These are phyloP conservation scores for Allolobophora icterica DNA, from an alignment of 2,888 invertebrate species.

Conservation along the genomic window DNA sequence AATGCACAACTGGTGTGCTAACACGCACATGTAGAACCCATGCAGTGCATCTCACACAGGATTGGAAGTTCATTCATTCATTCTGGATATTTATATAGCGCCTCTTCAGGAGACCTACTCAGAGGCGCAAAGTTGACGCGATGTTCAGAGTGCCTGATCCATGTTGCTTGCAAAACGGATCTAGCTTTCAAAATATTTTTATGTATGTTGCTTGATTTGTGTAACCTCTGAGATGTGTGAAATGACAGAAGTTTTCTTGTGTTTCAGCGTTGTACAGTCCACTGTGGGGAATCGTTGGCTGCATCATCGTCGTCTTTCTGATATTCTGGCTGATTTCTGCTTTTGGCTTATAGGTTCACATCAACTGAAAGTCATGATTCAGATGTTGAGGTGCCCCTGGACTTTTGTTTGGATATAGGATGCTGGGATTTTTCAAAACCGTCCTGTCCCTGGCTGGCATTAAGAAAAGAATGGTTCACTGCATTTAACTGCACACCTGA, in stretches of 20 bases:
- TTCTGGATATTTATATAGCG: no score
- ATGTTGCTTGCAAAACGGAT: no score
- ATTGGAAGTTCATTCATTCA: no score
- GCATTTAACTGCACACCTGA: background rate
- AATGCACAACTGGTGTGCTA: no score
- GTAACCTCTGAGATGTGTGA: background rate
- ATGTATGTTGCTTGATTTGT: background rate
- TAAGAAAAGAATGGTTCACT: background rate
- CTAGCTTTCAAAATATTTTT: background rate
- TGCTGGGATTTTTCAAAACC: background rate
- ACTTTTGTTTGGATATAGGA: background rate
- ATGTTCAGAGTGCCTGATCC: no score
- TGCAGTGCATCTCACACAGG: no score
- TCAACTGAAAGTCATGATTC: background rate
- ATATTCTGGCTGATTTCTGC: constrained; percentile 57
- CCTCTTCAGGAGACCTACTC: no score
- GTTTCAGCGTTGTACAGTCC: constrained; percentile 48
- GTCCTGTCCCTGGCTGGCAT: background rate
- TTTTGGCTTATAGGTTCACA: constrained; percentile 51
- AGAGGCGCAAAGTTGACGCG: no score
- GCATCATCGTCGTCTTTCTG: constrained; percentile 52
- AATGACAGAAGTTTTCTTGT: background rate
- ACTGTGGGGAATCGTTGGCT: constrained; percentile 52
- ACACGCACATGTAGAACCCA: no score
- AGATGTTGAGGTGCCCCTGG: background rate